phyloP scores from a whole-genome alignment of 2,888 invertebrate genomes.

The Heteromurus nitidus region DNA sequence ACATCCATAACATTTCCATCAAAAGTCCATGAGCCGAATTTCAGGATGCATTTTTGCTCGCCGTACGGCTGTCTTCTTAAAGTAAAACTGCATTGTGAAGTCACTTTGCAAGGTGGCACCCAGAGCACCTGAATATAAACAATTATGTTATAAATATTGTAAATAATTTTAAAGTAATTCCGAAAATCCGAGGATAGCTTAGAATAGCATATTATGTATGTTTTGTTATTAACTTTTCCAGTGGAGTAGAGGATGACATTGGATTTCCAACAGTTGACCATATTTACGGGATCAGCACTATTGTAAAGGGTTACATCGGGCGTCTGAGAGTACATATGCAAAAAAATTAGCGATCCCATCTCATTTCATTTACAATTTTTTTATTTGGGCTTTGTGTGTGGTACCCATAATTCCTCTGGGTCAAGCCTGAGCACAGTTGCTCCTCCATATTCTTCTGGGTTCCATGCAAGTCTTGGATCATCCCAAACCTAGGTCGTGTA shows the following conservation, averaged over 20 bases:
- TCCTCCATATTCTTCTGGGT: slow-evolving; percentile 52
- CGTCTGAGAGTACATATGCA: no score
- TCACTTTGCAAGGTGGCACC: slow-evolving; percentile 65
- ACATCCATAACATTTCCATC: slow-evolving; percentile 60
- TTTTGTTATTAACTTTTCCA: slow-evolving; percentile 63
- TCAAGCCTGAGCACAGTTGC: slow-evolving; percentile 49
- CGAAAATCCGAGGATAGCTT: background rate
- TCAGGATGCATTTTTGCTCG: slow-evolving; percentile 60
- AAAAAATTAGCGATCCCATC: no score
- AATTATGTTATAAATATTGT: background rate
- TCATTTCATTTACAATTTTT: no score
- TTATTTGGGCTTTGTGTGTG: no score
- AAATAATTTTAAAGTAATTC: background rate
- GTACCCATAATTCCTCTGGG: slow-evolving; percentile 60
- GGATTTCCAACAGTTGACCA: slow-evolving; percentile 47
- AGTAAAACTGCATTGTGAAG: slow-evolving; percentile 48
- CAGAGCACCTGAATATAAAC: no score
- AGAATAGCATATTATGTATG: background rate
- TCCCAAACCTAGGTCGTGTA: slow-evolving; percentile 56
- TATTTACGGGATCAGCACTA: slow-evolving; percentile 38
- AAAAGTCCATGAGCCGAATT: slow-evolving; percentile 68
- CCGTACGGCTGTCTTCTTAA: slow-evolving; percentile 46
- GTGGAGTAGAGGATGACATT: slow-evolving; percentile 56
- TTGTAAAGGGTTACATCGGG: background rate
- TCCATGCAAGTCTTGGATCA: slow-evolving; percentile 65